These are phyloP conservation scores for Calidris pygmaea DNA, from an alignment of 2,113 vertebrate species.

Conservation along the genomic window DNA sequence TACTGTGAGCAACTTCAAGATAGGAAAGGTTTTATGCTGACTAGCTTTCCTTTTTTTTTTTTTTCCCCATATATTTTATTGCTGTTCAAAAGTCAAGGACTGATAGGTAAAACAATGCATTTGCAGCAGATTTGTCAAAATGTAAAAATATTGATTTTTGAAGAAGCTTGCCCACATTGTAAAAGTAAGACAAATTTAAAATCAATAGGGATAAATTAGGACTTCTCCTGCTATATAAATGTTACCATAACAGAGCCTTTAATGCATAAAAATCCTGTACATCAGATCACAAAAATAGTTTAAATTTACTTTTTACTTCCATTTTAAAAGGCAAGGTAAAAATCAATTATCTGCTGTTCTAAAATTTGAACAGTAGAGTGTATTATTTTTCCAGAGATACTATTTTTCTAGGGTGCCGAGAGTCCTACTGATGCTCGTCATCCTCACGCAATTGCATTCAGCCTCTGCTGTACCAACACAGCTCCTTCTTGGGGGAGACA, in stretches of 20 bases:
- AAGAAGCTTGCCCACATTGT: not conserved
- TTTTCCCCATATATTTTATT: not conserved
- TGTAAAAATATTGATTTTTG: constrained; percentile 40
- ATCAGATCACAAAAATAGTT: constrained; percentile 24
- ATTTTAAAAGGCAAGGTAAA: not conserved
- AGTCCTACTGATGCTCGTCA: not conserved
- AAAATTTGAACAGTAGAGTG: not conserved
- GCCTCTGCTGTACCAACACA: not conserved
- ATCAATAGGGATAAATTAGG: constrained; percentile 52
- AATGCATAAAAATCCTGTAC: not conserved
- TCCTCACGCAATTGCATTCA: fast-evolving
- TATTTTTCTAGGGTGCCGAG: not conserved
- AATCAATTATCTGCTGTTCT: not conserved
- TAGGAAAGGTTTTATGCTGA: not conserved
- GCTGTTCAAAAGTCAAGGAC: not conserved
- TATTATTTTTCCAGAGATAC: not conserved
- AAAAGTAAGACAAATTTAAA: constrained; percentile 25
- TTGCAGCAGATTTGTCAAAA: constrained; percentile 24
- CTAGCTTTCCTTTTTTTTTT: not conserved
- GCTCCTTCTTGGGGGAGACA: not conserved
- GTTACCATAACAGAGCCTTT: not conserved
- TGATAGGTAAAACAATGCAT: not conserved
- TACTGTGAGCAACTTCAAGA: not conserved
- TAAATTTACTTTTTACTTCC: not conserved
- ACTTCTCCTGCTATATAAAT: not conserved